Percentiles rank a stretch among this genome's conserved stretches.
These are phyloP conservation scores for Leucophenga montana DNA, from an alignment of 2,888 invertebrate species.

Conservation along the genomic window DNA sequence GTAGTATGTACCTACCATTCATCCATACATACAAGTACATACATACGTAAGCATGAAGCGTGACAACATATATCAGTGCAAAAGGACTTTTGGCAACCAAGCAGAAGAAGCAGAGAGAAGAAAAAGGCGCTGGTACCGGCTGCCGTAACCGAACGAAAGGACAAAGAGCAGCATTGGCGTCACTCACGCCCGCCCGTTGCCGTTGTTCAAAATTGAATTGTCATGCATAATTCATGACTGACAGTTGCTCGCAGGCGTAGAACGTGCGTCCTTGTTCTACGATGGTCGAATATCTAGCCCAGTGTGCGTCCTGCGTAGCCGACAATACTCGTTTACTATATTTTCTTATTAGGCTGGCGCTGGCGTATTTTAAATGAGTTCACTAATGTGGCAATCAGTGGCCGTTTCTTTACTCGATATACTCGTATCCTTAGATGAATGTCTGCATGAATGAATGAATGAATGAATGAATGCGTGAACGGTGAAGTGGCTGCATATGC, in stretches of 20 bases:
- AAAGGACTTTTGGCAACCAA: too few relatives aligned
- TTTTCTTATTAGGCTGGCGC: not conserved
- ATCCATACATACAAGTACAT: too few relatives aligned
- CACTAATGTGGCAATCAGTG: slow-evolving; percentile 23
- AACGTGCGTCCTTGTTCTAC: not conserved
- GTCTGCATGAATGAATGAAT: too few relatives aligned
- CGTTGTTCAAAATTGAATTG: slow-evolving; percentile 25
- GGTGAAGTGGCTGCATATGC: too few relatives aligned
- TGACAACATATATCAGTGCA: too few relatives aligned
- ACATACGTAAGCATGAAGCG: too few relatives aligned
- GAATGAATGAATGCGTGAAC: too few relatives aligned
- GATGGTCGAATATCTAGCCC: not conserved
- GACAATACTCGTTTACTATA: not conserved
- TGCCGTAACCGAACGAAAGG: not conserved
- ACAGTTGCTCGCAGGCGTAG: slow-evolving; percentile 1
- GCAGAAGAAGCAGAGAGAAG: not conserved
- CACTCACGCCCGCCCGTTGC: not conserved
- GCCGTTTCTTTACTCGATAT: not conserved
- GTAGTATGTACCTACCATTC: not conserved
- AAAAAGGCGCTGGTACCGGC: not conserved
- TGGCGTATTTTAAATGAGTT: slow-evolving; percentile 20
- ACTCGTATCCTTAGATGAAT: not conserved
- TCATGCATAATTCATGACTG: slow-evolving; percentile 29
- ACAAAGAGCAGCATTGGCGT: not conserved
- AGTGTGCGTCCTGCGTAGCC: not conserved